A percentile compares a stretch with the other conserved stretches of the same genome.
Conservation (phyloP, 2,113 vertebrate species). For the Acanthisitta chloris region DNA sequence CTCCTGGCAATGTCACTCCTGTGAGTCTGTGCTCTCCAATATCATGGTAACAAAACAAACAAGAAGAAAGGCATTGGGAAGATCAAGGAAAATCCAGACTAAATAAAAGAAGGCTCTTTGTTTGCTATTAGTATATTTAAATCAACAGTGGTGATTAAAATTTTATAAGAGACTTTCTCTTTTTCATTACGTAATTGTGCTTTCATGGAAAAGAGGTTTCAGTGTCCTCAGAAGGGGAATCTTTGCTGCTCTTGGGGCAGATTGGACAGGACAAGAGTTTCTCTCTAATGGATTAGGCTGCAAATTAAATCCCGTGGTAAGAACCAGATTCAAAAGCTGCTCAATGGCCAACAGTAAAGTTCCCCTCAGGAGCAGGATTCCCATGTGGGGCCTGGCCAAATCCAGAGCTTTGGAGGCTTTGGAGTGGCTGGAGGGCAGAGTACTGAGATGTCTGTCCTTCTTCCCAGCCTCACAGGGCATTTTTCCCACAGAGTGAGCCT, state of each 20-base stretch:
- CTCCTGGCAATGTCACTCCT: neutral
- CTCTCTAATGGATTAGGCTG: constrained; percentile 8
- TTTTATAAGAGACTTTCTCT: constrained; percentile 28
- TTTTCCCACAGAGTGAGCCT: neutral
- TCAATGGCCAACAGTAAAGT: neutral
- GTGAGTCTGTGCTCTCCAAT: neutral
- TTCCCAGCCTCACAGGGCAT: neutral
- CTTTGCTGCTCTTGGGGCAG: neutral
- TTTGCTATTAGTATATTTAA: constrained; percentile 36
- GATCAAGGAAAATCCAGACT: constrained; percentile 59
- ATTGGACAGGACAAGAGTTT: neutral
- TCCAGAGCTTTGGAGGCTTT: neutral
- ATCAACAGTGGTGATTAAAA: constrained; percentile 36
- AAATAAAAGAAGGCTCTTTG: constrained; percentile 27
- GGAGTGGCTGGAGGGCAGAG: neutral
- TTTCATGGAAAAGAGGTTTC: constrained; percentile 37
- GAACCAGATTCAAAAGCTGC: neutral
- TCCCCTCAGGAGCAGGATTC: neutral
- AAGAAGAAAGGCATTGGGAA: constrained; percentile 22
- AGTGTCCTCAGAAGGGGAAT: neutral
- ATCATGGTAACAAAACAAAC: constrained; percentile 43
- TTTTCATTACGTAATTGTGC: neutral
- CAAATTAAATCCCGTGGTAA: constrained; percentile 12
- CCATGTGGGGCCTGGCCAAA: neutral
- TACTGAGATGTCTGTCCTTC: neutral